phyloP scores from a whole-genome alignment of 2,888 invertebrate species.

The Heliconius erato region DNA sequence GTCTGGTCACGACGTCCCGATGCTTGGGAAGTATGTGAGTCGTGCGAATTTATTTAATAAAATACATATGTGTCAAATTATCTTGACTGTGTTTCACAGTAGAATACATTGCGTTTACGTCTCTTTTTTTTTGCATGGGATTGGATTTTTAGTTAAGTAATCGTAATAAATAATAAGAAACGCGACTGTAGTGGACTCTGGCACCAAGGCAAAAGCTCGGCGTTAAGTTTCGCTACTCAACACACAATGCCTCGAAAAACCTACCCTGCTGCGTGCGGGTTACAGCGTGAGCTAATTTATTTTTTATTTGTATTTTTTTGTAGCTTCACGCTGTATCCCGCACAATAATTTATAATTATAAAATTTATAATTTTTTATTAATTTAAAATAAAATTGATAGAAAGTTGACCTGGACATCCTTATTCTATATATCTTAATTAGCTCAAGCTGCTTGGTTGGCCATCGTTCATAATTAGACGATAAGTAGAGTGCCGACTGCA shows the following conservation, averaged over 20 bases:
- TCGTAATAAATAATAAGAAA: no score
- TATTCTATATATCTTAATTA: background rate
- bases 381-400: background rate
- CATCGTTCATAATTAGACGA: conserved; percentile 25
- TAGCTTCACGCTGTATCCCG: no score
- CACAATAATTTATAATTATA: no score
- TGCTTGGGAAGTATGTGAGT: conserved; percentile 29
- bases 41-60: conserved; percentile 41
- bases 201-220: no score
- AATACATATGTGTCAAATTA: conserved; percentile 31
- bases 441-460: background rate
- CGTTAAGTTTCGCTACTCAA: no score
- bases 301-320: no score
- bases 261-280: no score
- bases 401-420: background rate
- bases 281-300: no score
- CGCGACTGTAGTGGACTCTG: no score
- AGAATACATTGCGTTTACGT: background rate
- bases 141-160: background rate
- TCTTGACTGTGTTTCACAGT: conserved; percentile 9
- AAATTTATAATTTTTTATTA: no score
- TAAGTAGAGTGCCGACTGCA: conserved; percentile 16
- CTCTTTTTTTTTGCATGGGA: background rate
- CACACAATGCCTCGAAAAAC: no score
- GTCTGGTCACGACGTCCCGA: conserved; percentile 38